Conservation (phyloP, 2,797 vertebrate species). For the Paramormyrops hopkinsi region DNA sequence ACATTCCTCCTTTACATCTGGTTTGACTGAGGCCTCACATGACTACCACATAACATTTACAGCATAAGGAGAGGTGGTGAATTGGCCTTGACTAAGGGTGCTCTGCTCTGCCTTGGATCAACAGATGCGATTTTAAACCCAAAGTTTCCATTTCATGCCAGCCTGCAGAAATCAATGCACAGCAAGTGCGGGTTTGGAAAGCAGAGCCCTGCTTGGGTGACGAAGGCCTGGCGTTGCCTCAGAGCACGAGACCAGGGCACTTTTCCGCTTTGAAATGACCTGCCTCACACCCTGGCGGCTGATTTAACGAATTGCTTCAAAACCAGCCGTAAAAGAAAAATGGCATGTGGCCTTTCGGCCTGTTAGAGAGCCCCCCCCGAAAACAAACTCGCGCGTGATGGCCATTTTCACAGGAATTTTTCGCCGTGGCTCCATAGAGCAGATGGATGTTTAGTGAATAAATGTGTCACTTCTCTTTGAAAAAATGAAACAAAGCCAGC, state of each 20-base stretch:
- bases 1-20: background rate
- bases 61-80: background rate
- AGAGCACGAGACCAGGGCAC: background rate
- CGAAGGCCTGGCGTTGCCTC: background rate
- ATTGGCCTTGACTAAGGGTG: background rate
- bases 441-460: background rate
- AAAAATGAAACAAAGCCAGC: background rate
- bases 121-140: background rate
- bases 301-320: conserved; percentile 3
- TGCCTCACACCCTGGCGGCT: background rate
- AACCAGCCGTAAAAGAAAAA: background rate
- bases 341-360: background rate
- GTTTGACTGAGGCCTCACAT: background rate
- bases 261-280: background rate
- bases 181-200: background rate
- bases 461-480: background rate
- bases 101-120: background rate
- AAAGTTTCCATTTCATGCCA: background rate
- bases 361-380: background rate
- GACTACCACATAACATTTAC: background rate
- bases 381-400: background rate
- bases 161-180: background rate
- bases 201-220: background rate
- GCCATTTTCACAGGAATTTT: background rate
- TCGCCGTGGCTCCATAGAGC: background rate